These are phyloP conservation scores for Scaptomyza polygonia DNA, from an alignment of 2,888 invertebrate species.

Conservation along the genomic window DNA sequence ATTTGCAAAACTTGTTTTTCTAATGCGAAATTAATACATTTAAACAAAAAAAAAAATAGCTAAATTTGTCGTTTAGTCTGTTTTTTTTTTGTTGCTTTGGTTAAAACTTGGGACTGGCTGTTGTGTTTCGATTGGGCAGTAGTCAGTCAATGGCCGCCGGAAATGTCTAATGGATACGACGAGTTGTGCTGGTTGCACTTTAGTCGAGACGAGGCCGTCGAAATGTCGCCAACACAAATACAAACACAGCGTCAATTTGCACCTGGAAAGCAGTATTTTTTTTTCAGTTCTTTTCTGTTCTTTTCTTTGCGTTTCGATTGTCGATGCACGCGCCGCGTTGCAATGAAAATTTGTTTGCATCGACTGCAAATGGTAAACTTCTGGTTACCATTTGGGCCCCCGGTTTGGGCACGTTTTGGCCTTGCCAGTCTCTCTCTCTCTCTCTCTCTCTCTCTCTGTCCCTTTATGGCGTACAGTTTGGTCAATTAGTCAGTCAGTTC, in stretches of 20 bases:
- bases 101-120: background rate
- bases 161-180: slow-evolving; percentile 56
- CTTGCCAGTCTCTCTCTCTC: slow-evolving; percentile 17
- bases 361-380: slow-evolving; percentile 36
- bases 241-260: slow-evolving; percentile 34
- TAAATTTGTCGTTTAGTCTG: background rate
- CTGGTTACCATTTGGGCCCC: slow-evolving; percentile 1
- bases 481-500: slow-evolving; percentile 9
- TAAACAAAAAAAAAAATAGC: background rate
- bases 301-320: background rate
- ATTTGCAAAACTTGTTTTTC: no score
- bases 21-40: slow-evolving; percentile 11
- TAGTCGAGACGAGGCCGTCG: slow-evolving; percentile 16
- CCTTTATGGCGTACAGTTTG: background rate
- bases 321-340: slow-evolving; percentile 7
- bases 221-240: slow-evolving; percentile 32
- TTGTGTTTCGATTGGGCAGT: slow-evolving; percentile 17
- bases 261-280: slow-evolving; percentile 17
- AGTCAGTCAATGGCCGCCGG: slow-evolving; percentile 60
- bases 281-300: background rate
- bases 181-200: slow-evolving; percentile 13
- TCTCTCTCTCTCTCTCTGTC: background rate
- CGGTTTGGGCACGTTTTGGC: slow-evolving; percentile 30
- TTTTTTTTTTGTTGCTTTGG: background rate
- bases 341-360: slow-evolving; percentile 29